Percentiles rank a stretch among this genome's conserved stretches.
phyloP scores from a whole-genome alignment of 2,888 invertebrate genomes.

The Clostera curtula region DNA sequence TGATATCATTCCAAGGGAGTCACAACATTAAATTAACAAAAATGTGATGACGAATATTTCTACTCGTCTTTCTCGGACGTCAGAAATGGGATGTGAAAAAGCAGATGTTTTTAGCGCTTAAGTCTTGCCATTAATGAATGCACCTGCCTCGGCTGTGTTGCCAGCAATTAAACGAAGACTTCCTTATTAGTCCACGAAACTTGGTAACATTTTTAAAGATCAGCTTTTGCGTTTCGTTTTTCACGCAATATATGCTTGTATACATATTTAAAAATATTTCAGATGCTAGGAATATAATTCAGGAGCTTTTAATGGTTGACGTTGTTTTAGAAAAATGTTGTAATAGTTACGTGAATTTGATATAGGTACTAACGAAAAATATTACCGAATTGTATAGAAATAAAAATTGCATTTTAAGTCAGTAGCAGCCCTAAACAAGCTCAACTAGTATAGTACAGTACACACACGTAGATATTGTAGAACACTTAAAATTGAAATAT shows the following conservation, averaged over 20 bases:
- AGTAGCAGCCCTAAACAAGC: conserved; percentile 8
- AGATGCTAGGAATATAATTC: too few relatives aligned
- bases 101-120: conserved; percentile 59
- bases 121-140: conserved; percentile 52
- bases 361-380: too few relatives aligned
- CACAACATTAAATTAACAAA: conserved; percentile 42
- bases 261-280: too few relatives aligned
- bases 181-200: conserved; percentile 6
- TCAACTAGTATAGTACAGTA: conserved; percentile 16
- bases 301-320: too few relatives aligned
- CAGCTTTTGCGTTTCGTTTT: neutral
- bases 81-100: conserved; percentile 63
- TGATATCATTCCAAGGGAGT: conserved; percentile 22
- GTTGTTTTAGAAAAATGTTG: too few relatives aligned
- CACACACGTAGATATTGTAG: conserved; percentile 19
- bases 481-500: conserved; percentile 35
- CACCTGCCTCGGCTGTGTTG: conserved; percentile 52
- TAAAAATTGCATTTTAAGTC: too few relatives aligned
- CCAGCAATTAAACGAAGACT: conserved; percentile 22
- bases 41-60: conserved; percentile 46
- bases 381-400: too few relatives aligned
- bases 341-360: too few relatives aligned
- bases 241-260: too few relatives aligned
- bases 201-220: too few relatives aligned
- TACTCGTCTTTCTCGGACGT: conserved; percentile 47